Base-by-base conservation (phyloP, 2,113 vertebrate genomes). In the Phrynosoma platyrhinos region DNA sequence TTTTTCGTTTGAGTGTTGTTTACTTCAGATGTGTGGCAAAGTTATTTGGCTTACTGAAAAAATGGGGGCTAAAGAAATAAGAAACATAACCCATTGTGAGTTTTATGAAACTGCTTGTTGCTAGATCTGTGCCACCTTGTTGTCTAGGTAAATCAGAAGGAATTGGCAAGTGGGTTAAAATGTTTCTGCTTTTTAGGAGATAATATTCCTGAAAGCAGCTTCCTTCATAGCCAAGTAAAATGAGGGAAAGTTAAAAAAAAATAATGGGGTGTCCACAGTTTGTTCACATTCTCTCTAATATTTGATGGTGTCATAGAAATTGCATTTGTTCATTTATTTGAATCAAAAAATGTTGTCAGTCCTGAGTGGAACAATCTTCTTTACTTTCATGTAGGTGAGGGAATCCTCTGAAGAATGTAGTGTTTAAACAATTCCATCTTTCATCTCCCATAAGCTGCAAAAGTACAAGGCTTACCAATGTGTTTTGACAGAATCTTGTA, bases 361-460 rank as follows among this genome's bases (percentile, higher is more conserved):
- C 12, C 7, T 69, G 21, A 40, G 84, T 86, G 84, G 75, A 68
- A 68, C 62, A 68, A 52, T 53, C 42, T 6, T 66, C 40, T 53
- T n/a, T 79, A 53, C 78, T 68, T 83, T 53, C 76, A 30, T 79
- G 27, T 78, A 79, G 72, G 72, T 64, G 55, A 85, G 74, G 64
- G 27, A 85, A 85, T 18, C 5, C 74, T 47, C 4, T 77, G 75
- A 36, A 12, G 40, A 25, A 32, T 20, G 8, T 9, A 30, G 32
- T 21, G 32, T 36, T 69, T 83, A 36, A 52, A 32, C 66, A 82
- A 47, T 62, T 16, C 14, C 75, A 55, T 27, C 62, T 85, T n/a
- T 64, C 27, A 25, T 78, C 25, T 42, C 74, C 27, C 36, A 40
- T 2, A 78, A 64, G 58, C 55, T 36, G 13, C 3, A 32, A 64